phyloP scores from a whole-genome alignment of 2,888 invertebrate species.

The Diarsia rubi region DNA sequence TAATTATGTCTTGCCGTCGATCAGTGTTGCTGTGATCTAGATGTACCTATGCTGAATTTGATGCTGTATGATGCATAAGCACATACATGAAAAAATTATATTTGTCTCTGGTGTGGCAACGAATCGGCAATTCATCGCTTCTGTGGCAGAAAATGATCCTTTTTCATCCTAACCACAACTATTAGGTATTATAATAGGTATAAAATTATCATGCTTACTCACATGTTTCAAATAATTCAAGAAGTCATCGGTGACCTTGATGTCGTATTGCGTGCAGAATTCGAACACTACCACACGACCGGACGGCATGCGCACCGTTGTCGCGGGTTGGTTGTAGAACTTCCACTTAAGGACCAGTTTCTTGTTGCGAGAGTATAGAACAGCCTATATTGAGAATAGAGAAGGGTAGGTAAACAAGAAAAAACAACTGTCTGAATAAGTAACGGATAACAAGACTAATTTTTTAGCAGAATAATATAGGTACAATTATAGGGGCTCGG shows the following conservation, averaged over 20 bases:
- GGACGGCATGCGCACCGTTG: slow-evolving; percentile 75
- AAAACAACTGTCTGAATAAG: background rate
- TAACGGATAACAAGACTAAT: background rate
- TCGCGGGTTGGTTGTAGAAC: slow-evolving; percentile 77
- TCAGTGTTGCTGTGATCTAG: background rate
- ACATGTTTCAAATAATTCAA: slow-evolving; percentile 78
- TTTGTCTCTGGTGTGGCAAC: background rate
- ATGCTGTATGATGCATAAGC: background rate
- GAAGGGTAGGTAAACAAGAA: background rate
- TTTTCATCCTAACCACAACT: no score
- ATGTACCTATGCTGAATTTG: background rate
- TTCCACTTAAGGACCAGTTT: slow-evolving; percentile 76
- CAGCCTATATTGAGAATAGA: slow-evolving; percentile 69
- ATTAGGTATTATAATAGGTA: no score
- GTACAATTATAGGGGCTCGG: no score
- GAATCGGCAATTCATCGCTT: background rate
- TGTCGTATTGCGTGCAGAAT: slow-evolving; percentile 79
- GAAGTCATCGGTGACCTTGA: slow-evolving; percentile 73
- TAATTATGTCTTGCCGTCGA: background rate
- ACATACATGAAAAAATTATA: background rate
- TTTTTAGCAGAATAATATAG: background rate
- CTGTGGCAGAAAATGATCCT: background rate
- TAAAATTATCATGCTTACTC: slow-evolving; percentile 46
- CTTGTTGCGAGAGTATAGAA: slow-evolving; percentile 71
- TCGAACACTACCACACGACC: slow-evolving; percentile 78